phyloP scores from a whole-genome alignment of 2,797 vertebrate genomes.

The Decapterus maruadsi region DNA sequence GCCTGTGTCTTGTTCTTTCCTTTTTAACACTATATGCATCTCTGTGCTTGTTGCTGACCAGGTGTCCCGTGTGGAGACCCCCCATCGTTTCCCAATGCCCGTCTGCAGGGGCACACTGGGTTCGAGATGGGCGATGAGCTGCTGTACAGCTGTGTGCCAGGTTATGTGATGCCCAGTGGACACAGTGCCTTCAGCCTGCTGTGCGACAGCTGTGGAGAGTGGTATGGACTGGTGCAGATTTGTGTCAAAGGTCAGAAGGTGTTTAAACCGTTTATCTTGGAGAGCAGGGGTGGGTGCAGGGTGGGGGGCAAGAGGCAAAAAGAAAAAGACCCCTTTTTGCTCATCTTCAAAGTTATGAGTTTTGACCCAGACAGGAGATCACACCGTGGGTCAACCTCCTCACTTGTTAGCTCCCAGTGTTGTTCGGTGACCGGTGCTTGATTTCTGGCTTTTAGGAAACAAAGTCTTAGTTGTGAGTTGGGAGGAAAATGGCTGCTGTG shows the following conservation, averaged over 20 bases:
- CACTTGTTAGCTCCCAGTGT: conserved; percentile 34
- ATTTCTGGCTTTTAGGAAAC: conserved; percentile 56
- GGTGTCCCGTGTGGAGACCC: conserved; percentile 92
- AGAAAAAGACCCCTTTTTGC: not conserved
- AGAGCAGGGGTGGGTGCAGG: too few relatives aligned
- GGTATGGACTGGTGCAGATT: conserved; percentile 94
- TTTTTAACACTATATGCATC: not conserved
- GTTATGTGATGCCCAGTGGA: conserved; percentile 85
- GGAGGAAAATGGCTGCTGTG: conserved; percentile 64
- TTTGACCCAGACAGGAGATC: conserved; percentile 45
- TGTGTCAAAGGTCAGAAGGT: conserved; percentile 91
- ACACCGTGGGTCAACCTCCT: conserved; percentile 33
- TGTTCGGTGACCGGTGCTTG: conserved; percentile 21
- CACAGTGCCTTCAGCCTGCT: conserved; percentile 90
- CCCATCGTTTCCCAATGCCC: conserved; percentile 91
- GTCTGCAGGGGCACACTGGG: conserved; percentile 89
- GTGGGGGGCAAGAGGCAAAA: not conserved
- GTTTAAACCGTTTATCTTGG: conserved; percentile 3
- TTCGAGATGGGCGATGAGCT: conserved; percentile 94
- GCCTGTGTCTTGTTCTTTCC: not conserved
- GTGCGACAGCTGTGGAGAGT: conserved; percentile 96
- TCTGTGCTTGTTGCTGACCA: conserved; percentile 68
- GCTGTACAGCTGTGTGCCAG: conserved; percentile 89
- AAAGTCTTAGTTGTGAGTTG: conserved; percentile 71
- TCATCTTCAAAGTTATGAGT: conserved; percentile 47